A percentile compares a stretch with the other conserved stretches of the same genome.
Conservation (phyloP, 1,140 invertebrate genomes). For the Hyles vespertilio region DNA sequence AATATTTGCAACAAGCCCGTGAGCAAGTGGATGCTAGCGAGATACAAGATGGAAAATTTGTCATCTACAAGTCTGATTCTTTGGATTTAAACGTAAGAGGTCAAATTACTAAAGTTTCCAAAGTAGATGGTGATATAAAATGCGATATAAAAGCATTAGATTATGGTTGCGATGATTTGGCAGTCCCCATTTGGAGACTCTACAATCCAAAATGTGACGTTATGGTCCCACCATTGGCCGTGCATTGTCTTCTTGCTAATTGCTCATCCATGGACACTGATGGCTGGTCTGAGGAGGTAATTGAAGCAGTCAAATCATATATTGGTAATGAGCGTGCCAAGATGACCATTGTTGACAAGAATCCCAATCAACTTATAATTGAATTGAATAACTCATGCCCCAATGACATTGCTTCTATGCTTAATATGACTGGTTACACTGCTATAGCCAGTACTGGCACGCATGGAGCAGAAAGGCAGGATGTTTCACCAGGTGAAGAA, state of each 20-base stretch:
- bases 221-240: not conserved
- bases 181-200: not conserved
- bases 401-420: no score
- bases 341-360: no score
- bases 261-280: not conserved
- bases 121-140: not conserved
- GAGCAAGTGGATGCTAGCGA: not conserved
- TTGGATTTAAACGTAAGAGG: not conserved
- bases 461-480: no score
- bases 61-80: not conserved
- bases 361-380: no score
- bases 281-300: no score
- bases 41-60: not conserved
- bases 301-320: no score
- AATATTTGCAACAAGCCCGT: not conserved
- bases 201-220: not conserved
- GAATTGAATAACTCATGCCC: no score
- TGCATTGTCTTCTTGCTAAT: not conserved
- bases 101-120: not conserved
- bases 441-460: no score
- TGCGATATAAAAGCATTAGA: constrained; percentile 1
- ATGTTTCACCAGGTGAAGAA: no score
- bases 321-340: no score
- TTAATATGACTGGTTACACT: no score
- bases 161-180: not conserved